phyloP scores from a whole-genome alignment of 2,113 vertebrate species.

The Sinocyclocheilus maitianheensis region DNA sequence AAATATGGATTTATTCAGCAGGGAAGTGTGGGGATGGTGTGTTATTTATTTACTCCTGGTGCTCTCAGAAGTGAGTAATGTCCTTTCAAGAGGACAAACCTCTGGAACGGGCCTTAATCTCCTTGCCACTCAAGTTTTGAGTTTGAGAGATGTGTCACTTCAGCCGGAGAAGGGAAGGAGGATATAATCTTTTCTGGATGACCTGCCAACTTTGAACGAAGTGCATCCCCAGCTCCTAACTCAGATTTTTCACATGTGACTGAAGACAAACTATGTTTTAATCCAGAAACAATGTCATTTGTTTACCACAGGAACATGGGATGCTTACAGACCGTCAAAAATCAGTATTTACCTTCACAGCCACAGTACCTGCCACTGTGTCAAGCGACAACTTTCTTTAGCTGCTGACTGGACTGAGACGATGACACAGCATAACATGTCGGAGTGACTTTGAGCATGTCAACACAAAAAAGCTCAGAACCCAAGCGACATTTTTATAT shows the following conservation, averaged over 20 bases:
- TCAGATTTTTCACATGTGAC: not conserved
- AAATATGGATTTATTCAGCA: not conserved
- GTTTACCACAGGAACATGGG: not conserved
- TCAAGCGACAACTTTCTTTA: not conserved
- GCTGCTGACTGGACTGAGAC: not conserved
- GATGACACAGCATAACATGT: slow-evolving; percentile 22
- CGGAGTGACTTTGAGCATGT: slow-evolving; percentile 10
- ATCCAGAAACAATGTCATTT: not conserved
- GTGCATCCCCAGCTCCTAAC: not conserved
- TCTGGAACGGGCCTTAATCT: not conserved
- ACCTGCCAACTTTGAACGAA: not conserved
- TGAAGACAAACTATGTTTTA: not conserved
- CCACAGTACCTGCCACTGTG: not conserved
- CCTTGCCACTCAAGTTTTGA: not conserved
- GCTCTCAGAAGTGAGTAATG: not conserved
- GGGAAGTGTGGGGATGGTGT: not conserved
- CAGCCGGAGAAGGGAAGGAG: not conserved
- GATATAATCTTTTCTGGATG: slow-evolving; percentile 31
- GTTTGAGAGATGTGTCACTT: slow-evolving; percentile 5
- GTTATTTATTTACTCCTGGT: not conserved
- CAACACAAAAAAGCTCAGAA: not conserved
- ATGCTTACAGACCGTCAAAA: not conserved
- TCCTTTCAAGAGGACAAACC: not conserved
- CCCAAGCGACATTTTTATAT: slow-evolving; percentile 46
- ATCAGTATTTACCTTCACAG: not conserved